Conservation (phyloP, 1,140 invertebrate species). For the Anoplolepis gracilipes region DNA sequence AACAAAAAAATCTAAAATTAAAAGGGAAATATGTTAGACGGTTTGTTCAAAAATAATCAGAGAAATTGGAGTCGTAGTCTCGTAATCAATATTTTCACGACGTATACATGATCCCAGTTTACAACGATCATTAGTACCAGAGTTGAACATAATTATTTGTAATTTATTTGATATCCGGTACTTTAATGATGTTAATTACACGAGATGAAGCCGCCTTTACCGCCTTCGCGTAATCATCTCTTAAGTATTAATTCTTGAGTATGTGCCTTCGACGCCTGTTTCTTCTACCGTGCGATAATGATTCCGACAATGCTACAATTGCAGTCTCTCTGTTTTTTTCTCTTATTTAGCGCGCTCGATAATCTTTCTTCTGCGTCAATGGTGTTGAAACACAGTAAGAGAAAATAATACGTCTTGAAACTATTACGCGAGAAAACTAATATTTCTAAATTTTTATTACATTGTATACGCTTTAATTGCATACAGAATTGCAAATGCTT, state of each 20-base stretch:
- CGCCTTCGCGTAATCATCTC: conserved; percentile 68
- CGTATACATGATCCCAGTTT: conserved; percentile 41
- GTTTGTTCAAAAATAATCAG: neutral
- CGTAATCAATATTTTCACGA: conserved; percentile 43
- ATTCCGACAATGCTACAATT: conserved; percentile 67
- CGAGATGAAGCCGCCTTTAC: neutral
- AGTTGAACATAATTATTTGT: conserved; percentile 76
- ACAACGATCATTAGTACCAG: conserved; percentile 53
- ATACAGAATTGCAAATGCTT: neutral
- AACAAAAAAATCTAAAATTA: neutral
- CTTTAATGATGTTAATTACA: conserved; percentile 76
- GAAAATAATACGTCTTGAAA: neutral
- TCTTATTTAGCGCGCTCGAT: neutral
- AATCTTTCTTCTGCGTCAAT: neutral
- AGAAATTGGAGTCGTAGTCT: neutral
- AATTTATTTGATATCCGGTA: conserved; percentile 77
- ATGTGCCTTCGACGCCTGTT: conserved; percentile 16
- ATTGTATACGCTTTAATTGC: conserved; percentile 14
- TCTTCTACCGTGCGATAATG: conserved; percentile 63
- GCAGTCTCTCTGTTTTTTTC: conserved; percentile 27
- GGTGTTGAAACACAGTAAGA: neutral
- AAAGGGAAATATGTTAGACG: neutral
- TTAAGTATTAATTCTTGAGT: conserved; percentile 27
- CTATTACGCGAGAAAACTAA: neutral
- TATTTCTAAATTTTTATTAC: neutral